Evolutionary conservation across 2,113 vertebrate genomes (phyloP).

Genomic region (Clarias magur): DNA sequence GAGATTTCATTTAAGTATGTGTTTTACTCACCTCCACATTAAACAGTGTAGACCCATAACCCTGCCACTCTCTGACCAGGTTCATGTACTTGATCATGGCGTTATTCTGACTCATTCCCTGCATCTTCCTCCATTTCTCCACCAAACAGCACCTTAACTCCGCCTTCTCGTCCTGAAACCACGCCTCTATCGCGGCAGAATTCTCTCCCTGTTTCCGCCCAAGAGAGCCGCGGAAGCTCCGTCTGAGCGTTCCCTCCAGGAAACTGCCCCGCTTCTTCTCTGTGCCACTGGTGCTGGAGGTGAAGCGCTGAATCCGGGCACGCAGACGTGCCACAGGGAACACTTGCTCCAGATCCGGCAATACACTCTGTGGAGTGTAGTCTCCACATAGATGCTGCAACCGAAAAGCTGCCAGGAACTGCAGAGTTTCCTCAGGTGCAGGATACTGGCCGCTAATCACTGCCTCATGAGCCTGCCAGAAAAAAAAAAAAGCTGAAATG

Average conservation of each 20-base stretch:
- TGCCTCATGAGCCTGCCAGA: slow-evolving; percentile 87
- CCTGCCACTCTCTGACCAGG: slow-evolving; percentile 92
- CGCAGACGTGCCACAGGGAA: slow-evolving; percentile 86
- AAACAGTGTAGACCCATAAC: slow-evolving; percentile 94
- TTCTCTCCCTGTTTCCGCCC: slow-evolving; percentile 82
- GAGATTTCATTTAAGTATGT: background rate
- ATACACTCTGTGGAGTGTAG: slow-evolving; percentile 61
- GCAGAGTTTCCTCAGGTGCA: slow-evolving; percentile 92
- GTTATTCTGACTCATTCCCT: slow-evolving; percentile 88
- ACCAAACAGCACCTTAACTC: slow-evolving; percentile 80
- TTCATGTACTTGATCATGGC: slow-evolving; percentile 94
- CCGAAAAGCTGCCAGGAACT: slow-evolving; percentile 89
- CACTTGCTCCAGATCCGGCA: slow-evolving; percentile 84
- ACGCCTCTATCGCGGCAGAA: slow-evolving; percentile 85
- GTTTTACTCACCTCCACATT: slow-evolving; percentile 85
- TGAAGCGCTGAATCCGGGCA: slow-evolving; percentile 84
- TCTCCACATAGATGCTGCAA: slow-evolving; percentile 90
- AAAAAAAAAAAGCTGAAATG: background rate
- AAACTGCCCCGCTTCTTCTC: slow-evolving; percentile 92
- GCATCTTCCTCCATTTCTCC: slow-evolving; percentile 94
- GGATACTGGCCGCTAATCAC: slow-evolving; percentile 92
- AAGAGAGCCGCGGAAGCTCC: slow-evolving; percentile 86
- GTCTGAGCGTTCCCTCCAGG: slow-evolving; percentile 89
- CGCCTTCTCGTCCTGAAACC: slow-evolving; percentile 87
- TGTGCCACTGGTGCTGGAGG: slow-evolving; percentile 56